phyloP scores from a whole-genome alignment of 2,888 invertebrate genomes.

The Melieria omissa region DNA sequence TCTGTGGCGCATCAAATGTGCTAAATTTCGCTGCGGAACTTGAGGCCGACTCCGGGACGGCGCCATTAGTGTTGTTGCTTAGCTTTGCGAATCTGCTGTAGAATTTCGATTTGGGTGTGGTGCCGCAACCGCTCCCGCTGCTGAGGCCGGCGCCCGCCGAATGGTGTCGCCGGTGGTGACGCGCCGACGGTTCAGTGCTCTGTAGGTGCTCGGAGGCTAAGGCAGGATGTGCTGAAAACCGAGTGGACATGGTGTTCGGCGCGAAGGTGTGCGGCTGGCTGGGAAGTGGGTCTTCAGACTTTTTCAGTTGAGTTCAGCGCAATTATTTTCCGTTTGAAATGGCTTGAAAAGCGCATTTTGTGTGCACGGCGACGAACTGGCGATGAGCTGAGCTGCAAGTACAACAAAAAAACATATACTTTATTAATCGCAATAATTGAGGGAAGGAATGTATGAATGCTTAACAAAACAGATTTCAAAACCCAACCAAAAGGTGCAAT shows the following conservation, averaged over 20 bases:
- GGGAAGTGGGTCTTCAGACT: conserved; percentile 13
- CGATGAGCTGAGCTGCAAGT: conserved; percentile 35
- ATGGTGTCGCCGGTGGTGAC: conserved; percentile 52
- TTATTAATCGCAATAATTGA: no score
- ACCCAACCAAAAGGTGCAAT: no score
- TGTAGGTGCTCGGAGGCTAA: conserved; percentile 59
- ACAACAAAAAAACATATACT: conserved; percentile 16
- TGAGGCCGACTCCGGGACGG: not conserved
- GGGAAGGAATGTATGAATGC: no score
- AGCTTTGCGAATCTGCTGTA: no score
- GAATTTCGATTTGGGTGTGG: conserved; percentile 11
- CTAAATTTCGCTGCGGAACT: conserved; percentile 40
- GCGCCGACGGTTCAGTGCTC: conserved; percentile 44
- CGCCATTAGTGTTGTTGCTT: no score
- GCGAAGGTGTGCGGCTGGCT: not conserved
- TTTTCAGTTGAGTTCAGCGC: conserved; percentile 28
- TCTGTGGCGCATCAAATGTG: not conserved
- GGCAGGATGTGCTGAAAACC: conserved; percentile 64
- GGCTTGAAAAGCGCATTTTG: conserved; percentile 26
- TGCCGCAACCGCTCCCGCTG: conserved; percentile 24
- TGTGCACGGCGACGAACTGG: conserved; percentile 1
- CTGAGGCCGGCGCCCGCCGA: conserved; percentile 38
- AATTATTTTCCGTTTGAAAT: conserved; percentile 25
- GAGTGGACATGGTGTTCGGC: conserved; percentile 51
- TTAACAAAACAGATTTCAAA: no score